These are phyloP conservation scores for Galemys pyrenaicus DNA, from an alignment of 2,113 vertebrate genomes.

Conservation along the genomic window DNA sequence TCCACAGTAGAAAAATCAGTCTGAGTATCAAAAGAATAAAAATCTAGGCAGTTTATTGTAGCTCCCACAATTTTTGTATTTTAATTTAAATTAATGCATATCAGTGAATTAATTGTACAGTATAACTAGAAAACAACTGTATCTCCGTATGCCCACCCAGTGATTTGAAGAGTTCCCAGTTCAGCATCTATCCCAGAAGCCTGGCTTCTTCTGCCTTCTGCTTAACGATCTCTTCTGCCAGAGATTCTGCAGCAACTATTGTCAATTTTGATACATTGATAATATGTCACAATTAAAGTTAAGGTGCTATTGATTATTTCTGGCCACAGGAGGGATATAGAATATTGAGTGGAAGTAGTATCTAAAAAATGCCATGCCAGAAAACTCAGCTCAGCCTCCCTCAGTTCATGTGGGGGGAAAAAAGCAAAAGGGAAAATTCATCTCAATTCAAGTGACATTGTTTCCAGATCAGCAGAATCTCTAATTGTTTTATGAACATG, in stretches of 20 bases:
- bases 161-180: too few relatives aligned
- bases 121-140: not conserved
- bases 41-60: not conserved
- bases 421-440: conserved; percentile 10
- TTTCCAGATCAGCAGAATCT: conserved; percentile 73
- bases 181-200: not conserved
- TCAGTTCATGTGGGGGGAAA: not conserved
- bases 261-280: not conserved
- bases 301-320: conserved; percentile 6
- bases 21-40: not conserved
- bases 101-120: not conserved
- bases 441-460: conserved; percentile 54
- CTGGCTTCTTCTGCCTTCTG: not conserved
- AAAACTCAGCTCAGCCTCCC: conserved; percentile 7
- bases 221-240: not conserved
- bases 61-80: not conserved
- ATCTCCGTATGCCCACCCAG: not conserved
- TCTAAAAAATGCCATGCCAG: conserved; percentile 39
- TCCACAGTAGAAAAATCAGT: not conserved
- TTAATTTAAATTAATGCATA: not conserved
- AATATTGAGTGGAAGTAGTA: not conserved
- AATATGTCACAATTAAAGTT: conserved; percentile 1
- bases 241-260: not conserved
- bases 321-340: not conserved
- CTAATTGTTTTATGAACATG: conserved; percentile 70